Evolutionary conservation across 2,797 vertebrate genomes (phyloP).

Genomic region (Dendrocincla fuliginosa): DNA sequence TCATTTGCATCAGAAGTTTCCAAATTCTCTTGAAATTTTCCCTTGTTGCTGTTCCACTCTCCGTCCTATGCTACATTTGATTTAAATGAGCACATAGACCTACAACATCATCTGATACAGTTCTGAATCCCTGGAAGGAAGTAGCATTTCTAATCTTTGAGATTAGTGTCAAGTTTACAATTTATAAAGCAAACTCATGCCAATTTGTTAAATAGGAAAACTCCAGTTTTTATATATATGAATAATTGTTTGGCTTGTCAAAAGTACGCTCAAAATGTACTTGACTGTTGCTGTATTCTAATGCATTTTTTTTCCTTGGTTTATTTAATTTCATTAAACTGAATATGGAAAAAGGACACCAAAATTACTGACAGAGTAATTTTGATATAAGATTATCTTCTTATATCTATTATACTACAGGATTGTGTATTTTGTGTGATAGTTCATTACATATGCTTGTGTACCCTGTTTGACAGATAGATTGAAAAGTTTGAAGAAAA

Average conservation of each 20-base stretch:
- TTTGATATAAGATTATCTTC: neutral
- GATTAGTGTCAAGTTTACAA: neutral
- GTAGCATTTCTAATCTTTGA: neutral
- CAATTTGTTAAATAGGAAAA: neutral
- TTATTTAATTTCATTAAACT: neutral
- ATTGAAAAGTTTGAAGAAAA: too few relatives aligned
- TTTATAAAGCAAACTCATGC: neutral
- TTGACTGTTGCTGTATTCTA: neutral
- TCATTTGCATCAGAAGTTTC: constrained; percentile 62
- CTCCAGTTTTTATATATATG: neutral
- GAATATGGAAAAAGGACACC: neutral
- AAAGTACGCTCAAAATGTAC: neutral
- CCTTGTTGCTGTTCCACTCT: neutral
- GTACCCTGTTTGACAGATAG: neutral
- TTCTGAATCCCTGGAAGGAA: neutral
- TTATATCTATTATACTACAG: neutral
- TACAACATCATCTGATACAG: neutral
- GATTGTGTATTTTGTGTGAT: neutral
- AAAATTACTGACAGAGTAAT: neutral
- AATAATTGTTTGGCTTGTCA: neutral
- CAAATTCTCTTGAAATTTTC: constrained; percentile 34
- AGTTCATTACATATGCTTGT: neutral
- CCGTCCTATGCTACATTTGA: neutral
- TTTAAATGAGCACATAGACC: constrained; percentile 43
- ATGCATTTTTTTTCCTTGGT: neutral